A percentile compares a stretch with the other conserved stretches of the same genome.
phyloP scores from a whole-genome alignment of 2,797 vertebrate species.

The Bovichtus variegatus region DNA sequence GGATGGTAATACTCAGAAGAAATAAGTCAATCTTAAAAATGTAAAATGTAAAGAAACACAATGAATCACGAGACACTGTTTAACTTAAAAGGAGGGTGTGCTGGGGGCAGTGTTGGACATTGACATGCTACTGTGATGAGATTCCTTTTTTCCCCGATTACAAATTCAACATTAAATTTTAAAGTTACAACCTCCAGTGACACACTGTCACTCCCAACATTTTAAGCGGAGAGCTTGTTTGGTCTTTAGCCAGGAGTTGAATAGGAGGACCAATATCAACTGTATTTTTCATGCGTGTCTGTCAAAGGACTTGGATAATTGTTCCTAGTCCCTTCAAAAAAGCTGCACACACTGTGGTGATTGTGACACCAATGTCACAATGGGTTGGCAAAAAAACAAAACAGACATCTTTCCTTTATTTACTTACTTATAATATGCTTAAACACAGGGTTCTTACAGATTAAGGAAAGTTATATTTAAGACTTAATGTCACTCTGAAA shows the following conservation, averaged over 20 bases:
- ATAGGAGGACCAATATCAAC: background rate
- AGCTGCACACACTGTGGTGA: background rate
- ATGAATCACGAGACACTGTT: background rate
- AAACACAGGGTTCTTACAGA: too few species aligned
- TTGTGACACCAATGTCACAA: background rate
- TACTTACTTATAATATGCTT: too few species aligned
- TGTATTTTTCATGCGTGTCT: background rate
- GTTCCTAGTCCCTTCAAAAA: background rate
- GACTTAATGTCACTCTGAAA: too few species aligned
- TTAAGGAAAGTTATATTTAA: too few species aligned
- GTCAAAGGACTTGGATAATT: background rate
- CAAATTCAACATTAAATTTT: background rate
- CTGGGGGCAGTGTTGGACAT: background rate
- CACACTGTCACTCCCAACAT: background rate
- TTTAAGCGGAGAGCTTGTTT: background rate
- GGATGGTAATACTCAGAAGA: background rate
- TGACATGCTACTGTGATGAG: background rate
- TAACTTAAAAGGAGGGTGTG: background rate
- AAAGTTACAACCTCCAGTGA: background rate
- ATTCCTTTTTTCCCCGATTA: background rate
- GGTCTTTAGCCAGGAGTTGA: background rate
- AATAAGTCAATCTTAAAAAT: conserved; percentile 11
- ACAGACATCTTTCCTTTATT: background rate
- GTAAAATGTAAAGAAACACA: background rate
- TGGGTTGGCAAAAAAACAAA: background rate